Evolutionary conservation across 2,888 invertebrate species (phyloP).

Genomic region (Agonum fuliginosum): DNA sequence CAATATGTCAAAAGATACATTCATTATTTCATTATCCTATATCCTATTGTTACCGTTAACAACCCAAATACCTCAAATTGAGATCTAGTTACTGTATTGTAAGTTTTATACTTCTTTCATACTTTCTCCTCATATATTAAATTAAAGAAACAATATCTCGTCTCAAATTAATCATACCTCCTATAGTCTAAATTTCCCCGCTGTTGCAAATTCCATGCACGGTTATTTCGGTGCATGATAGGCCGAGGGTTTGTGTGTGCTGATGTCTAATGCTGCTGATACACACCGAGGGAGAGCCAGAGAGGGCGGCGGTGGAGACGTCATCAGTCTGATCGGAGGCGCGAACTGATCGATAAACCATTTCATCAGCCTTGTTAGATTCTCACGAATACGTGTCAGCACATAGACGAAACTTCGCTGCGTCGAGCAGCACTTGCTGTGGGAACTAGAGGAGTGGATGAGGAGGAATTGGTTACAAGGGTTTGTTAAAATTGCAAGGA

Average conservation of each 20-base stretch:
- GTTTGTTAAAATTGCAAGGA: too few species aligned
- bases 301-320: constrained; percentile 5
- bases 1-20: too few species aligned
- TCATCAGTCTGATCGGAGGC: constrained; percentile 32
- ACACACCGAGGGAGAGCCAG: neutral
- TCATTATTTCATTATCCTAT: too few species aligned
- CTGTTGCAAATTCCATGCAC: neutral
- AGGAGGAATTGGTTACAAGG: neutral
- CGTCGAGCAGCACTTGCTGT: constrained; percentile 12
- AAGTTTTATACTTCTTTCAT: too few species aligned
- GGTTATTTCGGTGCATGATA: neutral
- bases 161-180: neutral
- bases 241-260: neutral
- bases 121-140: too few species aligned
- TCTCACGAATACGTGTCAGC: constrained; percentile 57
- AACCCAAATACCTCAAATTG: too few species aligned
- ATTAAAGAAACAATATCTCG: neutral
- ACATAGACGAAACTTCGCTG: constrained; percentile 40
- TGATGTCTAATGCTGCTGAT: too few species aligned
- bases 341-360: constrained; percentile 60
- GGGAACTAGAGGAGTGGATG: neutral
- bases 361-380: constrained; percentile 60
- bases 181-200: neutral
- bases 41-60: too few species aligned
- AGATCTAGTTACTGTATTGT: too few species aligned